phyloP scores from a whole-genome alignment of 2,888 invertebrate genomes.

The Tetranychus truncatus region DNA sequence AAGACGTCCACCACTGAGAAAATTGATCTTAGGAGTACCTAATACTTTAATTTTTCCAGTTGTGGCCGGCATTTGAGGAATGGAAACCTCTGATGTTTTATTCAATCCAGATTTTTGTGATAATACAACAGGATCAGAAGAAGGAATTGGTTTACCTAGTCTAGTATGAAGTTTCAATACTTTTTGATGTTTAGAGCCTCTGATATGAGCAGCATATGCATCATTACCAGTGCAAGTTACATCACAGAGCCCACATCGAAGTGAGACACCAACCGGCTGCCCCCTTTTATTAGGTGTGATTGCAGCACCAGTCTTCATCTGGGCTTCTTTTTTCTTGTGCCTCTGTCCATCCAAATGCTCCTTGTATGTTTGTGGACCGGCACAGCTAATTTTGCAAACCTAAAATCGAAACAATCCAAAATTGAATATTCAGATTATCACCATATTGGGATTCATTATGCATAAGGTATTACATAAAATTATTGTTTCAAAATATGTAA shows the following conservation, averaged over 20 bases:
- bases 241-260: constrained; percentile 91
- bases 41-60: constrained; percentile 37
- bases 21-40: constrained; percentile 60
- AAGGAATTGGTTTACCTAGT: constrained; percentile 90
- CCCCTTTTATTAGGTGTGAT: constrained; percentile 25
- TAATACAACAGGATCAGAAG: constrained; percentile 11
- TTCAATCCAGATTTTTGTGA: constrained; percentile 23
- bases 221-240: constrained; percentile 96
- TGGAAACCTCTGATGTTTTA: constrained; percentile 13
- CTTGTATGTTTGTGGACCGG: constrained; percentile 76
- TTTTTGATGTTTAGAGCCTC: constrained; percentile 95
- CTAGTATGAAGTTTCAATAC: constrained; percentile 88
- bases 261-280: constrained; percentile 41
- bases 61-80: constrained; percentile 29
- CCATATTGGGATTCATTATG: no score
- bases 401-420: not conserved
- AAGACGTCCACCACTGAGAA: constrained; percentile 42
- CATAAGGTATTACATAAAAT: no score
- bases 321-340: constrained; percentile 93
- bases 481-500: no score
- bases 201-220: constrained; percentile 92
- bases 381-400: constrained; percentile 94
- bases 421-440: not conserved
- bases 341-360: constrained; percentile 97
- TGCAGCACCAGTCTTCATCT: constrained; percentile 30